Conservation (phyloP, 2,797 vertebrate genomes). For the Protosalanx chinensis region DNA sequence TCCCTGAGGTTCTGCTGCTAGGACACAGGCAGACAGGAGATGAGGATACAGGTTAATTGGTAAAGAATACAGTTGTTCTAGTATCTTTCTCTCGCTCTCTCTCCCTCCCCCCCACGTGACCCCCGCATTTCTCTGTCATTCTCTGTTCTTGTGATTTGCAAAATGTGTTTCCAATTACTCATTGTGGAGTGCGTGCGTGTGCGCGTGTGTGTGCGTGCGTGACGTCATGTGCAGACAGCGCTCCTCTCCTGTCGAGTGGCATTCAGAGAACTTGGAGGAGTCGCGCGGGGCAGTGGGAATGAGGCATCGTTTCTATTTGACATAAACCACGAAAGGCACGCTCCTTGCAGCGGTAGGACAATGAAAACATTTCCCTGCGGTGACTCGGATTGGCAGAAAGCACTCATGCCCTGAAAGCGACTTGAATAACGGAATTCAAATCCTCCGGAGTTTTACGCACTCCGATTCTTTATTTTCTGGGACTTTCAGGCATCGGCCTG, state of each 20-base stretch:
- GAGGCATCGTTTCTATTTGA: conserved; percentile 38
- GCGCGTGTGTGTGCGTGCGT: conserved; percentile 33
- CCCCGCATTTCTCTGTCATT: conserved; percentile 14
- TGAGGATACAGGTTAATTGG: conserved; percentile 53
- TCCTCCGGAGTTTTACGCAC: conserved; percentile 42
- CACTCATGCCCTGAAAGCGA: conserved; percentile 49
- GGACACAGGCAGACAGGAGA: conserved; percentile 33
- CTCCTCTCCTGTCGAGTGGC: conserved; percentile 49
- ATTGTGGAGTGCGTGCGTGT: conserved; percentile 9
- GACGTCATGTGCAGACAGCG: conserved; percentile 64
- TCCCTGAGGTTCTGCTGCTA: conserved; percentile 16
- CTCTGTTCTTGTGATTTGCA: conserved; percentile 44
- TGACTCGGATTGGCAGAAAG: conserved; percentile 43
- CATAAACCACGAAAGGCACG: conserved; percentile 8
- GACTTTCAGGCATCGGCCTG: conserved; percentile 51
- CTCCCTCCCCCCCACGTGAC: conserved; percentile 5
- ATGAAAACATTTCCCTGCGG: conserved; percentile 60
- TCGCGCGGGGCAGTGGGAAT: conserved; percentile 47
- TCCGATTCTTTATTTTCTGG: conserved; percentile 37
- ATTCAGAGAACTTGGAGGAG: conserved; percentile 27
- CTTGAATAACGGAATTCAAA: conserved; percentile 35
- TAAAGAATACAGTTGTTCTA: conserved; percentile 58
- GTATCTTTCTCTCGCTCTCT: conserved; percentile 27
- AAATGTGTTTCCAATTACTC: conserved; percentile 70
- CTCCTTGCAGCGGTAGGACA: conserved; percentile 46